These are phyloP conservation scores for Eumaeus atala DNA, from an alignment of 1,140 invertebrate genomes.

Conservation along the genomic window DNA sequence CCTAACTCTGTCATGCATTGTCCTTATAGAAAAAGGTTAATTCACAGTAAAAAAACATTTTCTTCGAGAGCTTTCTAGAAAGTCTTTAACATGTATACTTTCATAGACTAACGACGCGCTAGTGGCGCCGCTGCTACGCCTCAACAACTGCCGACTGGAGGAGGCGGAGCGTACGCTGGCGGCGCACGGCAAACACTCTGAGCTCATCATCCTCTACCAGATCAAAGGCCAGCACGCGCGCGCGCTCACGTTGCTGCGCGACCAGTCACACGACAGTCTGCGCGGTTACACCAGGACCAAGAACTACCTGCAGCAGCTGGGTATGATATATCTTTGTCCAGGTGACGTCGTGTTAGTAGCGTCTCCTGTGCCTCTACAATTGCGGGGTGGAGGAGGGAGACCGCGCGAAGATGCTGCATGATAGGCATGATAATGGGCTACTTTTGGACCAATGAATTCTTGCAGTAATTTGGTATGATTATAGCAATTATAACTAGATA, in stretches of 20 bases:
- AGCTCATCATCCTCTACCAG: slow-evolving; percentile 97
- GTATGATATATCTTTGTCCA: slow-evolving; percentile 50
- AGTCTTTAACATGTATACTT: not conserved
- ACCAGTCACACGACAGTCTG: slow-evolving; percentile 88
- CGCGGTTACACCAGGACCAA: slow-evolving; percentile 89
- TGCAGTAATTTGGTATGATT: too few species aligned
- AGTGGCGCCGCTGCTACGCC: slow-evolving; percentile 89
- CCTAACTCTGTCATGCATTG: too few species aligned
- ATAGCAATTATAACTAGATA: too few species aligned
- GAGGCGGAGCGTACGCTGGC: slow-evolving; percentile 94
- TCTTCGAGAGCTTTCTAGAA: not conserved
- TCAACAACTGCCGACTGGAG: slow-evolving; percentile 96
- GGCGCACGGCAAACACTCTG: slow-evolving; percentile 90
- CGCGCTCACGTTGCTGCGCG: slow-evolving; percentile 90
- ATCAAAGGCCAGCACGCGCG: slow-evolving; percentile 93
- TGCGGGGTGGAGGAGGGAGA: too few species aligned
- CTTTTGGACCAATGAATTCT: too few species aligned
- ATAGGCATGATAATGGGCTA: too few species aligned
- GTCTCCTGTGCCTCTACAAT: too few species aligned
- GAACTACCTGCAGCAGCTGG: slow-evolving; percentile 93
- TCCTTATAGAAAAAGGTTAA: too few species aligned
- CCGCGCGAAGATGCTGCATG: too few species aligned
- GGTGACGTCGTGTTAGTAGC: too few species aligned
- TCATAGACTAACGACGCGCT: slow-evolving; percentile 93
- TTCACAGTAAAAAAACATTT: not conserved